Evolutionary conservation across 2,888 invertebrate species (phyloP).

Genomic region (Sminthurinus aureus): DNA sequence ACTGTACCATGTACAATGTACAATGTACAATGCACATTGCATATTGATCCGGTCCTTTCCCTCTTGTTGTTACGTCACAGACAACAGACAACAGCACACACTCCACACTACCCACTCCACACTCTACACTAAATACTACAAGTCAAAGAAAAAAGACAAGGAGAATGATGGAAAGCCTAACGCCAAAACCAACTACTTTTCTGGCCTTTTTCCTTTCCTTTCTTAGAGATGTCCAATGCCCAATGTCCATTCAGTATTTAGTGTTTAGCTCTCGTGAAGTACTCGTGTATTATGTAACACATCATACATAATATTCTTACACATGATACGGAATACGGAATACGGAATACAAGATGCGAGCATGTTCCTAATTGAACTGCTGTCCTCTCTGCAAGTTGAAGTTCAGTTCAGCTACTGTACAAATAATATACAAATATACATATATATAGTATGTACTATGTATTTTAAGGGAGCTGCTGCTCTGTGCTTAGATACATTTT

Average conservation of each 20-base stretch:
- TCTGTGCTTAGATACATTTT: neutral
- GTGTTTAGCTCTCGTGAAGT: neutral
- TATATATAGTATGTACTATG: neutral
- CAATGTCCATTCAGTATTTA: no score
- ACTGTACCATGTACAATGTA: slow-evolving; percentile 5
- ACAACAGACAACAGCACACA: no score
- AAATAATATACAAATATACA: neutral
- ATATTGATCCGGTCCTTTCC: slow-evolving; percentile 12
- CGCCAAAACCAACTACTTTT: neutral
- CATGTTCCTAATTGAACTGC: slow-evolving; percentile 17
- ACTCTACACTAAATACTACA: no score
- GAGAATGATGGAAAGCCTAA: slow-evolving; percentile 9
- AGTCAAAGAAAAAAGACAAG: slow-evolving; percentile 14
- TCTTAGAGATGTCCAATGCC: neutral
- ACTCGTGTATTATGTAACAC: neutral
- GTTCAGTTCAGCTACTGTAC: neutral
- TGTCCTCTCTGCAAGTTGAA: neutral
- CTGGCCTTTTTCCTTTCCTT: neutral
- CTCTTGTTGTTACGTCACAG: slow-evolving; percentile 41
- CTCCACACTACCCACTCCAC: no score
- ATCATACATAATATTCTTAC: neutral
- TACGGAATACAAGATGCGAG: neutral
- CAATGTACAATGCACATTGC: no score
- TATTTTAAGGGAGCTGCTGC: neutral
- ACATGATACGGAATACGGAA: neutral